Conservation (phyloP, 2,797 vertebrate species). For the Enteromius afrohamiltoni region DNA sequence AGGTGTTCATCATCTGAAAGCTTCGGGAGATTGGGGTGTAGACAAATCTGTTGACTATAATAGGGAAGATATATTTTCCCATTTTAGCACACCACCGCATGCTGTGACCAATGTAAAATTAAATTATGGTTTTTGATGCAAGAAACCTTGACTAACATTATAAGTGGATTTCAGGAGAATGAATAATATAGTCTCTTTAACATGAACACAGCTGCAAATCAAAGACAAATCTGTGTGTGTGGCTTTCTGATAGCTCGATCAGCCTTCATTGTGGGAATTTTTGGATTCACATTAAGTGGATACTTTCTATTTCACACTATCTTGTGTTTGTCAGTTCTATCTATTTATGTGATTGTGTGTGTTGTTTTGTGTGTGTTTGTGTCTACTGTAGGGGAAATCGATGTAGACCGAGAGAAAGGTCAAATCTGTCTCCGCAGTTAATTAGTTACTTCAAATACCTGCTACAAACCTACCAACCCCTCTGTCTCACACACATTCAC, state of each 20-base stretch:
- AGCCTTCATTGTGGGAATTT: background rate
- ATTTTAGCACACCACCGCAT: background rate
- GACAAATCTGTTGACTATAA: slow-evolving; percentile 5
- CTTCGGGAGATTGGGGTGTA: background rate
- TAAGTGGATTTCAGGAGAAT: background rate
- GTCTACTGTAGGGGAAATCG: slow-evolving; percentile 30
- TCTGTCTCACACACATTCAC: background rate
- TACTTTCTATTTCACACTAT: background rate
- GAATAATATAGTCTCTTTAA: background rate
- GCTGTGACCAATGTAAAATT: background rate
- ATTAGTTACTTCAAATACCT: slow-evolving; percentile 40
- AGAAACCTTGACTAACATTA: slow-evolving; percentile 10
- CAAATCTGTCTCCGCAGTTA: slow-evolving; percentile 41
- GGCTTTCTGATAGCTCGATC: background rate
- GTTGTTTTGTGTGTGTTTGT: slow-evolving; percentile 10
- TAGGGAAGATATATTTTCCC: background rate
- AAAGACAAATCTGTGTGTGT: background rate
- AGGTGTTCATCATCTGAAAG: background rate
- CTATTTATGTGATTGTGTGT: background rate
- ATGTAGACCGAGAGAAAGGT: slow-evolving; percentile 44
- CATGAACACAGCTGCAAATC: background rate
- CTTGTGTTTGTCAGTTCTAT: background rate
- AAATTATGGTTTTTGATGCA: slow-evolving; percentile 17
- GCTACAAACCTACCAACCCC: background rate
- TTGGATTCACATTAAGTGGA: background rate